Conservation (phyloP, 2,797 vertebrate genomes). For the Enteromius radiatus region DNA sequence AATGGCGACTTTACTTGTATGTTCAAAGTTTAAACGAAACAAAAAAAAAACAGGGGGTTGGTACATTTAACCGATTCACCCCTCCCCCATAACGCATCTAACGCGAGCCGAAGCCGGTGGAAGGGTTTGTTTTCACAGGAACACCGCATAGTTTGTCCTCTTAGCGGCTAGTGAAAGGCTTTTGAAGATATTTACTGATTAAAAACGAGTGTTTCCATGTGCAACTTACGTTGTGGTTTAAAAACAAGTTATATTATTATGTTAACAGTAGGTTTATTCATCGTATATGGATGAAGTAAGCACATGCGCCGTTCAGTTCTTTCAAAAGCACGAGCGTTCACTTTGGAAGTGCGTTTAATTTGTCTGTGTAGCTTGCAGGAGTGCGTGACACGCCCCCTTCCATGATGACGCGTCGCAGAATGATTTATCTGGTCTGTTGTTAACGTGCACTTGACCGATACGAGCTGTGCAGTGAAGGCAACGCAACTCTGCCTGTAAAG, state of each 20-base stretch:
- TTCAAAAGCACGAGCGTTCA: not conserved
- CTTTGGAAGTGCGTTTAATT: slow-evolving; percentile 2
- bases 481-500: not conserved
- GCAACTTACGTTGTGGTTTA: not conserved
- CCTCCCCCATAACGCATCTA: slow-evolving; percentile 67
- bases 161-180: not conserved
- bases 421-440: not conserved
- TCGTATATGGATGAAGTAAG: not conserved
- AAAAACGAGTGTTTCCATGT: not conserved
- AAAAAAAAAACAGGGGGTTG: slow-evolving; percentile 63
- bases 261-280: not conserved
- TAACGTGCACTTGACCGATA: not conserved
- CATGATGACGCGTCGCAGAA: not conserved
- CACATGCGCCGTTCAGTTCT: not conserved
- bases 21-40: slow-evolving; percentile 80
- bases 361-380: not conserved
- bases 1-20: slow-evolving; percentile 76
- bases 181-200: not conserved
- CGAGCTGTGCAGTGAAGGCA: not conserved
- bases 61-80: slow-evolving; percentile 67
- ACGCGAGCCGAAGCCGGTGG: slow-evolving; percentile 39
- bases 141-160: not conserved
- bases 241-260: not conserved
- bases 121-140: slow-evolving; percentile 28
- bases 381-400: slow-evolving; percentile 27